These are phyloP conservation scores for Mus spicilegus DNA, from an alignment of 2,113 vertebrate genomes.

Conservation along the genomic window DNA sequence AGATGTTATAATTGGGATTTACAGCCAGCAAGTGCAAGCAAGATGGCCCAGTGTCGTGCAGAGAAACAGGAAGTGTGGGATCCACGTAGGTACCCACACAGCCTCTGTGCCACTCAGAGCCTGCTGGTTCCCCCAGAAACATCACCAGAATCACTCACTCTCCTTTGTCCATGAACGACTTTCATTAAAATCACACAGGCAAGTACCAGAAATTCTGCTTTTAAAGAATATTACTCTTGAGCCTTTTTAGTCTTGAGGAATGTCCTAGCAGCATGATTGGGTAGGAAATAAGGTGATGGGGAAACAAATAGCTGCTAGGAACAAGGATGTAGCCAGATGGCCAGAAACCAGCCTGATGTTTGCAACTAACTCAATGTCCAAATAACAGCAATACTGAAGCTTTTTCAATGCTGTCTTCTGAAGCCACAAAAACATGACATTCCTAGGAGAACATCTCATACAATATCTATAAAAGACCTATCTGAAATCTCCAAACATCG, in stretches of 20 bases:
- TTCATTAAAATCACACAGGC: neutral
- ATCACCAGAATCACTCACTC: neutral
- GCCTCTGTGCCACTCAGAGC: neutral
- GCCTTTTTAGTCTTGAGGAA: neutral
- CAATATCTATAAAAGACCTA: neutral
- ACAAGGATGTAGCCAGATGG: neutral
- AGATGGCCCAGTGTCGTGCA: neutral
- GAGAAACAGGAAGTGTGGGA: neutral
- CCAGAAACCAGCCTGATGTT: neutral
- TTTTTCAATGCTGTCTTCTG: neutral
- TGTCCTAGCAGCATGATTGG: neutral
- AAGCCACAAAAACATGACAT: neutral
- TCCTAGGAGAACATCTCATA: neutral
- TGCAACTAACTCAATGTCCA: neutral
- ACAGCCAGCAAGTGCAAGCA: neutral
- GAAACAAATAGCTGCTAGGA: neutral
- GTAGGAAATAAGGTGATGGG: neutral
- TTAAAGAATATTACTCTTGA: neutral
- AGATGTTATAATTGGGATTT: neutral
- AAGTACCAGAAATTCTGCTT: neutral
- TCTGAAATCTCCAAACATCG: conserved; percentile 20
- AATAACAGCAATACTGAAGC: neutral
- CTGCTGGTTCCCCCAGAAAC: neutral
- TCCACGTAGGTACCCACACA: neutral
- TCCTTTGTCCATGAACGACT: neutral